phyloP scores from a whole-genome alignment of 1,140 invertebrate species.

The Saxidomus purpurata region DNA sequence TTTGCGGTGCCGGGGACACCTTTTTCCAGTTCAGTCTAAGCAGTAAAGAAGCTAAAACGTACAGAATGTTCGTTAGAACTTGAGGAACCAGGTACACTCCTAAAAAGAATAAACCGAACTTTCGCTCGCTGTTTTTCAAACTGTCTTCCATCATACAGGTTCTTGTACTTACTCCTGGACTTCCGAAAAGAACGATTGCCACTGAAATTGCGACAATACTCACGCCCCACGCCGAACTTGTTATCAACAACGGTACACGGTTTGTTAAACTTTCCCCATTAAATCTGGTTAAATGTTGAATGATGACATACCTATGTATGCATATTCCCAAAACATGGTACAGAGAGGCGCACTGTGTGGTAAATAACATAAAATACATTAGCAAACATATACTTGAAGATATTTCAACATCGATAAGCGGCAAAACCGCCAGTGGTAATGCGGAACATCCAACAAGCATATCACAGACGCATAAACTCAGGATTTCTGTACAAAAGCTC shows the following conservation, averaged over 20 bases:
- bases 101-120: not conserved
- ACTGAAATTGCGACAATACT: not conserved
- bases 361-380: no score
- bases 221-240: not conserved
- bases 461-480: not conserved
- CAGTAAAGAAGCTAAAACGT: not conserved
- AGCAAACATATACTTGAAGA: not conserved
- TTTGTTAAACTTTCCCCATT: not conserved
- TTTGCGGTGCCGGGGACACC: not conserved
- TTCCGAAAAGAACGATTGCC: not conserved
- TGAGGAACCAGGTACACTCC: not conserved
- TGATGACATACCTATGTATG: not conserved
- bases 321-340: slow-evolving; percentile 2
- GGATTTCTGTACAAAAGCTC: no score
- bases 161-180: not conserved
- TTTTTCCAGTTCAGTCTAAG: not conserved
- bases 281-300: not conserved
- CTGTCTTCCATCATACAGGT: not conserved
- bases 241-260: not conserved
- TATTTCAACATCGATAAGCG: not conserved
- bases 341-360: not conserved
- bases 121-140: not conserved
- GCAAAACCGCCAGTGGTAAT: not conserved
- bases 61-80: slow-evolving; percentile 20
- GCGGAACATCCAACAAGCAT: not conserved